A percentile compares a stretch with the other conserved stretches of the same genome.
Evolutionary conservation across 2,888 invertebrate species (phyloP).

Genomic region (Xestia c-nigrum): DNA sequence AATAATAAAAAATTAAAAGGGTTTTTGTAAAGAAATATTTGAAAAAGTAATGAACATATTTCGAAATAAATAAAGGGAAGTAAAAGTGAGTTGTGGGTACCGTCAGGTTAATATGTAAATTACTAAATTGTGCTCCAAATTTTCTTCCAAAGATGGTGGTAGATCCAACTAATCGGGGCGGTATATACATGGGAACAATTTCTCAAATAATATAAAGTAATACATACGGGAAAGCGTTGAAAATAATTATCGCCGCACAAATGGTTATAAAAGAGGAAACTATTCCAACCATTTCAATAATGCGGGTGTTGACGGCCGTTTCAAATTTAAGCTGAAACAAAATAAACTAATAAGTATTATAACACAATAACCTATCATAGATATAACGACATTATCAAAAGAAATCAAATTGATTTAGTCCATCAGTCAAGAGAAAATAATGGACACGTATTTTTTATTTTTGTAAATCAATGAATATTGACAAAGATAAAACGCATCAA

Average conservation of each 20-base stretch:
- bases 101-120: neutral
- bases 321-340: conserved; percentile 91
- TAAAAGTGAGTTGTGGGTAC: neutral
- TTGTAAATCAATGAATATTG: no score
- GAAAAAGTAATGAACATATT: neutral
- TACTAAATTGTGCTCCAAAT: neutral
- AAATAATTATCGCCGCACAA: conserved; percentile 94
- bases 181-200: neutral
- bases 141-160: neutral
- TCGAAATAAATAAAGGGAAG: neutral
- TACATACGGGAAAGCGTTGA: conserved; percentile 94
- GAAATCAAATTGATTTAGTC: no score
- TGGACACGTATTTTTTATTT: no score
- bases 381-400: no score
- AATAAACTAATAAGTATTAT: conserved; percentile 48
- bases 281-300: conserved; percentile 95
- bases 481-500: no score
- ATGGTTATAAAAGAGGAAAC: conserved; percentile 94
- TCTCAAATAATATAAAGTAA: neutral
- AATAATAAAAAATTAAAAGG: neutral
- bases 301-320: conserved; percentile 93
- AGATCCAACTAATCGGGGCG: no score
- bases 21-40: neutral
- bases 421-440: no score
- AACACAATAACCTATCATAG: no score